These are phyloP conservation scores for Mechanitis mazaeus DNA, from an alignment of 2,888 invertebrate genomes.

Conservation along the genomic window DNA sequence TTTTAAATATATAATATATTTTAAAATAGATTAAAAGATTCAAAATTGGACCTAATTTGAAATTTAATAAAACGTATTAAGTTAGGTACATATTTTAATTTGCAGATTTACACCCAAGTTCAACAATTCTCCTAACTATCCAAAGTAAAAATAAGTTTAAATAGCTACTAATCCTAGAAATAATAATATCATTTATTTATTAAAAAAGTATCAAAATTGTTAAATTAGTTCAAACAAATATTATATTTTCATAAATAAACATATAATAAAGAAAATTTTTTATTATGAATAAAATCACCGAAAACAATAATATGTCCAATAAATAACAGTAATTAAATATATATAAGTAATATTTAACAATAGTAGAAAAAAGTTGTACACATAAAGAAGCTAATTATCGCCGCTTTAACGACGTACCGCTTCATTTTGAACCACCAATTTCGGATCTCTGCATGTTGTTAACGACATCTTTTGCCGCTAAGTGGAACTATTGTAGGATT, in stretches of 20 bases:
- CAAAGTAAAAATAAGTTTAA: too few relatives aligned
- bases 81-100: too few relatives aligned
- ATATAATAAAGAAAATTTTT: too few relatives aligned
- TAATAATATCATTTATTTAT: too few relatives aligned
- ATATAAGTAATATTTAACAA: constrained; percentile 14
- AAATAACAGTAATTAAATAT: constrained; percentile 22
- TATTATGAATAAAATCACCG: not conserved
- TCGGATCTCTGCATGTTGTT: constrained; percentile 56
- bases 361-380: constrained; percentile 16
- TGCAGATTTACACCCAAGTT: not conserved
- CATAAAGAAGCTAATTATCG: constrained; percentile 23
- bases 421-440: constrained; percentile 38
- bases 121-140: not conserved
- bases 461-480: constrained; percentile 72
- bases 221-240: too few relatives aligned
- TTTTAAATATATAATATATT: not conserved
- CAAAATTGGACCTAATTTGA: not conserved
- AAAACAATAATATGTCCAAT: not conserved
- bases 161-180: too few relatives aligned
- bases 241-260: too few relatives aligned
- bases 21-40: not conserved
- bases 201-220: too few relatives aligned
- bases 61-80: too few relatives aligned
- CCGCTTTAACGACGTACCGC: constrained; percentile 17
- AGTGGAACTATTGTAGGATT: constrained; percentile 71